These are phyloP conservation scores for Oscheius sp. DNA, from an alignment of 2,888 invertebrate genomes.

Conservation along the genomic window DNA sequence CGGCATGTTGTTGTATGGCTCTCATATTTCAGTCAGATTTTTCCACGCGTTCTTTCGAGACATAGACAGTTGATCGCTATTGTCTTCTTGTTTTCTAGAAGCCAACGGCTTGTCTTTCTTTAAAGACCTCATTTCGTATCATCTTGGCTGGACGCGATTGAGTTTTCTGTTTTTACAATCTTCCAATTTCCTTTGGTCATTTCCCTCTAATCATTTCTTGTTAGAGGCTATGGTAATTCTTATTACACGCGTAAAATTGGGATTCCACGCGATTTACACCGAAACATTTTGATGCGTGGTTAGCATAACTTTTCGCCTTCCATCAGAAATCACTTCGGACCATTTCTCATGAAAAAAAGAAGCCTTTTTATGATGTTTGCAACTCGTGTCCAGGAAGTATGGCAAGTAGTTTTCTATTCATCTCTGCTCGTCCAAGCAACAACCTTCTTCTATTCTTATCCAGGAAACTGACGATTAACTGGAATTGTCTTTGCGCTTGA, in stretches of 20 bases:
- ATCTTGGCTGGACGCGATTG: background rate
- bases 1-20: background rate
- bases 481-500: background rate
- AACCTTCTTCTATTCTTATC: background rate
- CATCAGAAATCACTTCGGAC: background rate
- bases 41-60: background rate
- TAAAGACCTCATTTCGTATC: background rate
- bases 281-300: no score
- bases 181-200: constrained; percentile 14
- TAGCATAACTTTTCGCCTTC: no score
- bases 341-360: background rate
- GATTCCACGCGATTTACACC: background rate
- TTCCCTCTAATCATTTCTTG: constrained; percentile 20
- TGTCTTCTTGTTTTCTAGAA: background rate
- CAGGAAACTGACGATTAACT: background rate
- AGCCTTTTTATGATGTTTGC: background rate
- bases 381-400: constrained; percentile 24
- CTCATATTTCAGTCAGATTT: constrained; percentile 23
- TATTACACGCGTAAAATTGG: no score
- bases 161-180: background rate
- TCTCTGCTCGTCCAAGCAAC: constrained; percentile 18
- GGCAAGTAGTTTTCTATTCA: constrained; percentile 8
- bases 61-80: background rate
- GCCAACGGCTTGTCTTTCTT: background rate
- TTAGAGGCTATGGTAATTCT: no score